Base-by-base conservation (phyloP, 2,888 invertebrate genomes). In the Monoplex corrugatus region DNA sequence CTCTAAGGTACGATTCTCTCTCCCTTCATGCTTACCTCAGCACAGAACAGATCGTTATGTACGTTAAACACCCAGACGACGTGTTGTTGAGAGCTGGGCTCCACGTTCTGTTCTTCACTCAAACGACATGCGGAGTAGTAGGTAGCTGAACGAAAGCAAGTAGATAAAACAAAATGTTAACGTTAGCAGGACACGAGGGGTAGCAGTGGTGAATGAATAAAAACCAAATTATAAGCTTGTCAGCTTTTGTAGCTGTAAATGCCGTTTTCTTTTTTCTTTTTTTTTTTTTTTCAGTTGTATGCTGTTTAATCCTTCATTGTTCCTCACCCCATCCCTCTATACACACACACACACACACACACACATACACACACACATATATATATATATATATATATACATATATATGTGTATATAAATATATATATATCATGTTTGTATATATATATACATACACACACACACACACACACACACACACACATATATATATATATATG, bases 41-140 rank as follows among this genome's bases (percentile, higher is more conserved):
- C 89, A 91, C 94, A 94, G 91, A 94, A 94, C n/a, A 87, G 90
- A 10, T 91, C 89, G 86, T 93, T 90, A 57, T 92, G 91, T n/a
- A 86, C 90, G 91, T 84, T 90, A 93, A 94, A 5, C 90, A 89
- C 13, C 89, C 38, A 28, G 92, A 92, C 50, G 68, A 87, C 23
- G 68, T 68, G 84, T 90, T 86, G 45, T 86, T 90, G 8, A 91
- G 87, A n/a, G 87, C 88, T 23, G 86, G 86, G 13, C 82, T 63
- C 78, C 89, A 90, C 10, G 90, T 88, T 63, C 90, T 45, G 80
- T 92, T 89, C 23, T 89, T 38, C 19, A 91, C 86, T 90, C 89
- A 57, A 90, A 91, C 10, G 91, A 91, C 86, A 91, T 87, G 19
- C 85, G 80, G 23, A 80, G 44, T 87, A 91, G 40, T 63, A 90